These are phyloP conservation scores for Pygoscelis adeliae DNA, from an alignment of 2,113 vertebrate genomes.

Conservation along the genomic window DNA sequence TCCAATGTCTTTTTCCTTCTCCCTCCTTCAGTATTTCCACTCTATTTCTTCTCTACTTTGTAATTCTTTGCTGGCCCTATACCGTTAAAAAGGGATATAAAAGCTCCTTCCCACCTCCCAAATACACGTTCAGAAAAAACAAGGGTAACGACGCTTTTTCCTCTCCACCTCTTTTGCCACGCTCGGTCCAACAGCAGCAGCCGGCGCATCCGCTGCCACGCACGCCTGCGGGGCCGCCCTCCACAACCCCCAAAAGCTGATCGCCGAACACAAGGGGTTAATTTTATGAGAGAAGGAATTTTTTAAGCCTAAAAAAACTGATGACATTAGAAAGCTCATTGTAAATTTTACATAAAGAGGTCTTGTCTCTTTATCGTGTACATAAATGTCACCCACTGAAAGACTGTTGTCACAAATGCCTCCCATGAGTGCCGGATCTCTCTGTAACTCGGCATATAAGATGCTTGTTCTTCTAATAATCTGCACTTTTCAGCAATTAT, in stretches of 20 bases:
- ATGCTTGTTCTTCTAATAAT: slow-evolving; percentile 22
- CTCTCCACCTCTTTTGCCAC: neutral
- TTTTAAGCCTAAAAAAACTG: slow-evolving; percentile 4
- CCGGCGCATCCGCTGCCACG: rapidly evolving
- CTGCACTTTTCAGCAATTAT: slow-evolving; percentile 53
- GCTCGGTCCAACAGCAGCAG: neutral
- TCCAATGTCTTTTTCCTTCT: neutral
- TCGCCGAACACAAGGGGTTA: neutral
- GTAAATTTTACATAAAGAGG: slow-evolving; percentile 57
- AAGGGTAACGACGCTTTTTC: neutral
- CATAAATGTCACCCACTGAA: slow-evolving; percentile 68
- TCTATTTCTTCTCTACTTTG: neutral
- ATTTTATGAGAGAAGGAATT: neutral
- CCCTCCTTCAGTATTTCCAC: neutral
- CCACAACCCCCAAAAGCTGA: neutral
- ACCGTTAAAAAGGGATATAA: neutral
- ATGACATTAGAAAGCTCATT: slow-evolving; percentile 43
- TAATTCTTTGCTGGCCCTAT: neutral
- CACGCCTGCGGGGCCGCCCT: rapidly evolving
- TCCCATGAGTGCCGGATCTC: slow-evolving; percentile 42
- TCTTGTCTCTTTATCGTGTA: slow-evolving; percentile 35
- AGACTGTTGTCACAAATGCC: slow-evolving; percentile 68
- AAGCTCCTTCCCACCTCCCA: neutral
- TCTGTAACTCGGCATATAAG: neutral
- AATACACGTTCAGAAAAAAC: neutral